Evolutionary conservation across 1,140 invertebrate species (phyloP).

Genomic region (Drosophila elegans): DNA sequence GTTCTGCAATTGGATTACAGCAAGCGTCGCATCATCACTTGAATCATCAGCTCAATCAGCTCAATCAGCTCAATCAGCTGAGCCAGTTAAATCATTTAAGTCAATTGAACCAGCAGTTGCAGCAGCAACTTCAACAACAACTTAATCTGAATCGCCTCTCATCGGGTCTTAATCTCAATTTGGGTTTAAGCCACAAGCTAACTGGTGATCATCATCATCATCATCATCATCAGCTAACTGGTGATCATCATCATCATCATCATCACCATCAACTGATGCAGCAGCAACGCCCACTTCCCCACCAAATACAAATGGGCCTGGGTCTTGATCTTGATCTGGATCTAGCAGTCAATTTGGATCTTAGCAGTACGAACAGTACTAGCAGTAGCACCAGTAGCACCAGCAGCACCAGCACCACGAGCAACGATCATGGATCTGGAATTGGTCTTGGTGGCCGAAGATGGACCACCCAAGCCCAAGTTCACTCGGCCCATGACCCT

Average conservation of each 20-base stretch:
- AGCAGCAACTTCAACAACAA: neutral
- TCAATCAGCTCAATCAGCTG: constrained; percentile 1
- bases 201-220: too few species aligned
- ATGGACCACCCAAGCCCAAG: constrained; percentile 10
- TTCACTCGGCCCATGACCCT: constrained; percentile 16
- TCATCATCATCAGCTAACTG: too few species aligned
- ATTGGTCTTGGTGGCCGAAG: constrained; percentile 1
- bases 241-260: too few species aligned
- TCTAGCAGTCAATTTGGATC: neutral
- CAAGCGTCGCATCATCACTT: constrained; percentile 12
- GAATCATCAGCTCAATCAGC: constrained; percentile 2
- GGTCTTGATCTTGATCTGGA: constrained; percentile 6
- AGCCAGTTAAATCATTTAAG: constrained; percentile 1
- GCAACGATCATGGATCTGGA: constrained; percentile 14
- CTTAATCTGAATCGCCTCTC: neutral
- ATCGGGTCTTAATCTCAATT: constrained; percentile 4
- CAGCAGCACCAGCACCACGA: neutral
- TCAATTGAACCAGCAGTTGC: constrained; percentile 12
- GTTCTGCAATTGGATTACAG: neutral
- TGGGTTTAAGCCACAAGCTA: constrained; percentile 1
- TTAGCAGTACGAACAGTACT: neutral
- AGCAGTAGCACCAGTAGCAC: neutral
- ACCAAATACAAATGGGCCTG: neutral
- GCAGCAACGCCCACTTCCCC: neutral
- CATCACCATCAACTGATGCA: too few species aligned